These are phyloP conservation scores for Rhipidura dahli DNA, from an alignment of 2,113 vertebrate species.

Conservation along the genomic window DNA sequence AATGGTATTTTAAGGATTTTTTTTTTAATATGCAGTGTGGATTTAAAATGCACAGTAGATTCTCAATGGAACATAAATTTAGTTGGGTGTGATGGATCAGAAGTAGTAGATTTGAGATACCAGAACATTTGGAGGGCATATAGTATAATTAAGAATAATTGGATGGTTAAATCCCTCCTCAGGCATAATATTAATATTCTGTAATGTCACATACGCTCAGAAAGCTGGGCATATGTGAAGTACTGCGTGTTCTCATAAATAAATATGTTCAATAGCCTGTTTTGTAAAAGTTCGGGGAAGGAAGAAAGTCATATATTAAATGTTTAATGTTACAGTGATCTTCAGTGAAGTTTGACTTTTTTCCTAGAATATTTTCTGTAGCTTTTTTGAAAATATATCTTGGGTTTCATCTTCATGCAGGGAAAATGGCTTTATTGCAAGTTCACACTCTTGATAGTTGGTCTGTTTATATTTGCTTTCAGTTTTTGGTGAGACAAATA, in stretches of 20 bases:
- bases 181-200: neutral
- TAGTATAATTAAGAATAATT: neutral
- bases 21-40: neutral
- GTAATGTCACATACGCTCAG: neutral
- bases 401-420: neutral
- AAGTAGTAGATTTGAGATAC: neutral
- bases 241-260: constrained; percentile 34
- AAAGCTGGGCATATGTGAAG: constrained; percentile 1
- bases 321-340: neutral
- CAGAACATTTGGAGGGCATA: neutral
- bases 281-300: neutral
- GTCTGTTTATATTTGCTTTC: neutral
- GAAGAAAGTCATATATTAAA: neutral
- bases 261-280: constrained; percentile 3
- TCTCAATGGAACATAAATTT: neutral
- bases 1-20: neutral
- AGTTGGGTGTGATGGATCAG: neutral
- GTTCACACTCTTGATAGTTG: neutral
- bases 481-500: neutral
- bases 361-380: neutral
- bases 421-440: neutral
- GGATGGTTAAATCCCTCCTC: neutral
- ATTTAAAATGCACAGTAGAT: neutral
- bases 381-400: neutral
- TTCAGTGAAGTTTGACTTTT: neutral